phyloP scores from a whole-genome alignment of 2,888 invertebrate species.

The Cinara cedri region DNA sequence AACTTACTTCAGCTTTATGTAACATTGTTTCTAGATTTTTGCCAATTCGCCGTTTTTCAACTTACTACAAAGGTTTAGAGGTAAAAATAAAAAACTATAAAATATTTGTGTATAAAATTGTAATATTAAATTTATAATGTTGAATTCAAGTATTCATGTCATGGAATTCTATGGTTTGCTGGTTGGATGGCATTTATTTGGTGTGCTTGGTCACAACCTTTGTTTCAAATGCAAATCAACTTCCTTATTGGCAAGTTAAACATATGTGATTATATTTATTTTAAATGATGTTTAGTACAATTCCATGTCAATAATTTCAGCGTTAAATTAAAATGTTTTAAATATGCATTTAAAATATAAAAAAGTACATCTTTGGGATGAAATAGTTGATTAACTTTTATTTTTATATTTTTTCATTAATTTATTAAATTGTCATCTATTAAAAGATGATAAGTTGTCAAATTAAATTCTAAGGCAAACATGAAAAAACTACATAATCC shows the following conservation, averaged over 20 bases:
- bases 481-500: neutral
- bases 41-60: constrained; percentile 62
- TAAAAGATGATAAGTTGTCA: neutral
- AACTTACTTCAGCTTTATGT: constrained; percentile 26
- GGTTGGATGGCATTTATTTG: constrained; percentile 79
- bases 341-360: too few species aligned
- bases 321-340: neutral
- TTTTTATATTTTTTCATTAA: too few species aligned
- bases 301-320: too few species aligned
- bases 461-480: neutral
- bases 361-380: too few species aligned
- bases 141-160: constrained; percentile 76
- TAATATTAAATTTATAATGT: neutral
- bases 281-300: neutral
- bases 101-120: neutral
- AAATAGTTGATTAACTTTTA: too few species aligned
- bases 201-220: constrained; percentile 72
- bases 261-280: neutral
- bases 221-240: constrained; percentile 85
- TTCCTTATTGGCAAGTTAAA: constrained; percentile 75
- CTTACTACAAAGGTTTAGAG: constrained; percentile 67
- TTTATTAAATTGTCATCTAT: too few species aligned
- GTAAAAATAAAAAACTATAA: constrained; percentile 60
- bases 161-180: constrained; percentile 85
- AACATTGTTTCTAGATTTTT: constrained; percentile 57